Percentiles rank a stretch among this genome's conserved stretches.
Conservation (phyloP, 2,113 vertebrate species). For the Chlorodrepanis virens region DNA sequence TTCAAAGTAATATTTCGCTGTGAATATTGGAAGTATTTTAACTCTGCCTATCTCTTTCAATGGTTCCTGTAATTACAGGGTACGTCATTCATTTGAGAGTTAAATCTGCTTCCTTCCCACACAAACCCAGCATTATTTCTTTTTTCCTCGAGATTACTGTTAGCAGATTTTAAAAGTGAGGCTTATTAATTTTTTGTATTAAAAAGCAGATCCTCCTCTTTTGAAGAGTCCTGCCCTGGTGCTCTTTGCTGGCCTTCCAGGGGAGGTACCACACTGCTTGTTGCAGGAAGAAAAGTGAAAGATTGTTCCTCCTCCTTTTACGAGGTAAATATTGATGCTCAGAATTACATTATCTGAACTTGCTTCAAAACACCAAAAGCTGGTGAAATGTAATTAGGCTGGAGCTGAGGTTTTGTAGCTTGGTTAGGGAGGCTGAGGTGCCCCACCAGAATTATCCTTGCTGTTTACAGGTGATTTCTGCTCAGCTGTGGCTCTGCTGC, state of each 20-base stretch:
- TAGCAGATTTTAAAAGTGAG: background rate
- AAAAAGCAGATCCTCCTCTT: background rate
- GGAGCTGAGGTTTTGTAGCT: background rate
- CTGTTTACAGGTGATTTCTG: background rate
- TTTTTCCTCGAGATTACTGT: background rate
- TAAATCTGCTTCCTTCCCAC: slow-evolving; percentile 58
- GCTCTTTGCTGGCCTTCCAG: background rate
- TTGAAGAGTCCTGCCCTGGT: background rate
- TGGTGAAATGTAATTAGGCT: background rate
- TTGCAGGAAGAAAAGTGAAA: background rate
- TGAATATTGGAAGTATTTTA: slow-evolving; percentile 27
- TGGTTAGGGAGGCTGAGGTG: background rate
- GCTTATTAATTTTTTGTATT: background rate
- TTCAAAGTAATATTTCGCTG: background rate
- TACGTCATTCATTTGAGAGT: slow-evolving; percentile 41
- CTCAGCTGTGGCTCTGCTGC: background rate
- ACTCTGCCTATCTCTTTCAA: slow-evolving; percentile 57
- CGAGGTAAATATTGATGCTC: background rate
- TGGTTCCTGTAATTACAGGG: slow-evolving; percentile 39
- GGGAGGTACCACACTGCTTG: background rate
- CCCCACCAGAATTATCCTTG: background rate
- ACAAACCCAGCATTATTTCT: slow-evolving; percentile 41
- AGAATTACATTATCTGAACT: background rate
- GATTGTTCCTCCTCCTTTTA: background rate
- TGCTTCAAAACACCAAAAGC: background rate